Base-by-base conservation (phyloP, 2,797 vertebrate genomes). In the Eulemur coronatus region DNA sequence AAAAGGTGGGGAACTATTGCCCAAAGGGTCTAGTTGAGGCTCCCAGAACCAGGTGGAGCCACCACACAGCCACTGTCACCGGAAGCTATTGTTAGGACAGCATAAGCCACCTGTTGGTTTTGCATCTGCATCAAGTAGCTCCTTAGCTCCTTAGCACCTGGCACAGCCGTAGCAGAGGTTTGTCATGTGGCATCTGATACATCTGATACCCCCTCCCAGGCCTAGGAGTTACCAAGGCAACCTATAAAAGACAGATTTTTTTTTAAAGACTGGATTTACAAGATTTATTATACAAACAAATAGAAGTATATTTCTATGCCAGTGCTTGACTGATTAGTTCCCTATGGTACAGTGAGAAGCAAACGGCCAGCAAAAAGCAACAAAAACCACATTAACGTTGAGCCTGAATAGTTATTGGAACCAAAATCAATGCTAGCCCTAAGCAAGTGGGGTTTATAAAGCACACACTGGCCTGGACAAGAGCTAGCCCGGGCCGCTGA, bases 251-350 rank as follows among this genome's bases (percentile, higher is more conserved):
- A 7, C 2, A 2, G 6, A 35, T 4, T 65, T 65, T 46, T 67
- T 80, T 67, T 80, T n/a, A 70, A 67, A 73, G 48, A 79, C 35
- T 91, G 5, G 22, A 28, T 75, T 75, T 69, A 46, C 69, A 88
- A 72, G 46, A 7, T 89, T 65, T 70, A 59, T 87, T 38, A 87
- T 2, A 43, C 41, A 93, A 82, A 69, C 33, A 85, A 41, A 70
- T 20, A 17, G 84, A 84, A 90, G 57, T 59, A 3, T 33, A 46
- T 70, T 46, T 89, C 22, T 82, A 18, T 46, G n/a, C 11, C 41
- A 61, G 38, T 52, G 10, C 13, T 80, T 22, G n/a, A 17, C 30
- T 57, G 41, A 59, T 76, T 50, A 13, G 15, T 12, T 57, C 30
- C 70, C 72, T 55, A 2, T 50, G 30, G 57, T 43, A 59, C 35